phyloP scores from a whole-genome alignment of 2,797 vertebrate species.

The Enteromius mattozi region DNA sequence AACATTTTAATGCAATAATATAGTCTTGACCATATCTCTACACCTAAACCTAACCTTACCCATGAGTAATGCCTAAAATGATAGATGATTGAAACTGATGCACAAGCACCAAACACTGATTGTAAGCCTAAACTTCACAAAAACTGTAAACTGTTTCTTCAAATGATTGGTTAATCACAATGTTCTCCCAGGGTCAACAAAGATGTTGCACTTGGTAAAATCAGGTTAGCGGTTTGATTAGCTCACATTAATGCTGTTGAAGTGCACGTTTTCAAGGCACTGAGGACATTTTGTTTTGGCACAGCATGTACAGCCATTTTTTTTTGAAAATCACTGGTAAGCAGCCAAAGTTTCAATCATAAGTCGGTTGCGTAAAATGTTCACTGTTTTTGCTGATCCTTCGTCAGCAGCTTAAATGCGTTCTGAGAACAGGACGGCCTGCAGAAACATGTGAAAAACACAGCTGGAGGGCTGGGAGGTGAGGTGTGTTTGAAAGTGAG shows the following conservation, averaged over 20 bases:
- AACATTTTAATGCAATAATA: no score
- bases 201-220: no score
- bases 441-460: slow-evolving; percentile 47
- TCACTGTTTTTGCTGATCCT: not conserved
- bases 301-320: slow-evolving; percentile 6
- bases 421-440: slow-evolving; percentile 24
- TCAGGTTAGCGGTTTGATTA: not conserved
- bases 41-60: no score
- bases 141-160: no score
- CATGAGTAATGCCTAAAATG: no score
- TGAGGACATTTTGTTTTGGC: slow-evolving; percentile 19
- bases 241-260: not conserved
- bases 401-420: not conserved
- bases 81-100: no score
- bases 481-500: slow-evolving; percentile 46
- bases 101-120: no score
- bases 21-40: no score
- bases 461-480: slow-evolving; percentile 50
- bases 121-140: no score
- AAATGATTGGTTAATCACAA: no score
- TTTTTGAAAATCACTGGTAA: not conserved
- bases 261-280: not conserved
- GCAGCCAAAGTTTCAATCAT: slow-evolving; percentile 12
- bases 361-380: slow-evolving; percentile 26
- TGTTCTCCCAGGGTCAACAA: no score